Conservation (phyloP, 2,888 invertebrate species). For the Phengaris arion region DNA sequence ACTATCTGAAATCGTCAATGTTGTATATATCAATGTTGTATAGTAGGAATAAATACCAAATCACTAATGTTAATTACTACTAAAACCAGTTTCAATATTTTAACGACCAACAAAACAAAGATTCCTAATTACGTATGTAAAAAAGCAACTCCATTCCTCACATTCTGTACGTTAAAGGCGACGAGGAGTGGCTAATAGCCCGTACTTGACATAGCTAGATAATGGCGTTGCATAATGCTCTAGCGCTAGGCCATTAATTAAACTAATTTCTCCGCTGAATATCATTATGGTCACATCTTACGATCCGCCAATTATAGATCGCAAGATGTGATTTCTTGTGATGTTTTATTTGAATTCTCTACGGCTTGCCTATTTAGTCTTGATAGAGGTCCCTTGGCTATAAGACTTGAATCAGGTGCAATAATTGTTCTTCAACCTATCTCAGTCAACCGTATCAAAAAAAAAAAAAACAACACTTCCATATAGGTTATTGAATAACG, state of each 20-base stretch:
- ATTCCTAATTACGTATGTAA: slow-evolving; percentile 17
- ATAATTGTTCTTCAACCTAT: not conserved
- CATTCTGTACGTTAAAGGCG: slow-evolving; percentile 11
- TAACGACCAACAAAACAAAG: slow-evolving; percentile 11
- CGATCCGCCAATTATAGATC: not conserved
- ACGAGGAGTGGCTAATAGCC: slow-evolving; percentile 8
- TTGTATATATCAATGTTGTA: not conserved
- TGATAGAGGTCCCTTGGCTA: not conserved
- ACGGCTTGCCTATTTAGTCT: not conserved
- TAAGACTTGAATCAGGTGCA: not conserved
- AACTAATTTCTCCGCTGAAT: slow-evolving; percentile 14
- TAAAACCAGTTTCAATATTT: slow-evolving; percentile 14
- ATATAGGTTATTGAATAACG: no score
- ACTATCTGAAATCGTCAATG: not conserved
- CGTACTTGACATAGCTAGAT: not conserved
- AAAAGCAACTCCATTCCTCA: slow-evolving; percentile 8
- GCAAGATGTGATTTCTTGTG: not conserved
- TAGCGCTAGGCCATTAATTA: not conserved
- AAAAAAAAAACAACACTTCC: no score
- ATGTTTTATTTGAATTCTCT: not conserved
- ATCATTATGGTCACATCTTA: slow-evolving; percentile 1
- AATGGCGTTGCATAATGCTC: slow-evolving; percentile 10
- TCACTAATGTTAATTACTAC: not conserved
- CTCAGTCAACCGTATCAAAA: not conserved
- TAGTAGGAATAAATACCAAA: not conserved